Base-by-base conservation (phyloP, 2,113 vertebrate species). In the Erinaceus europaeus region DNA sequence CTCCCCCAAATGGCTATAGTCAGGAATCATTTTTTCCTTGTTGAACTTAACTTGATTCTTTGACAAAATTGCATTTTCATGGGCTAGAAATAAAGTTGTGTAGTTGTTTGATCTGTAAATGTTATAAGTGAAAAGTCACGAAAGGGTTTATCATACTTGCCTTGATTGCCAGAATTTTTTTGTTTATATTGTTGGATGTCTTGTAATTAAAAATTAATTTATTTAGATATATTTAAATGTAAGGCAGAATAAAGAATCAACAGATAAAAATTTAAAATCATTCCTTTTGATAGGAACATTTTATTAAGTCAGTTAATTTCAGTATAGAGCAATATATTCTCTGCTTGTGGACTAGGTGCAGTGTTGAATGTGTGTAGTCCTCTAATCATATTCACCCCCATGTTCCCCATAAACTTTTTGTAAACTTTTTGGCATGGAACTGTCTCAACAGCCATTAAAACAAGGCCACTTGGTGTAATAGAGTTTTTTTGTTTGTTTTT, bases 281-380 rank as follows among this genome's bases (percentile, higher is more conserved):
- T 84, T 9, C 71, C 44, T 65, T 7, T 89, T 86, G 57, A 36
- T 2, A 10, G 71, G 71, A 50, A 62, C 57, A 25, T 64, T 55
- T 38, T 62, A 50, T 65, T 91, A n/a, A 36, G 12, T 69, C 25
- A 34, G 52, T 44, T 81, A 48, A 65, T 90, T 88, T 93, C 38
- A 88, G 79, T 93, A 38, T 32, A 75, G 44, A 85, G 50, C 17
- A 55, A 13, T 78, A 29, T 61, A 72, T 76, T 85, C 53, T 15
- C 84, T 91, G 44, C 13, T 6, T 84, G 29, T 76, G 27, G 42
- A 34, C 27, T 38, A 82, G 27, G 65, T 48, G 38, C 27, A 61
- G 11, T 34, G 40, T 76, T 86, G 88, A 23, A 57, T 83, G 55
- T 18, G 5, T 14, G 21, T 79, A 80, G 67, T 83, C 80, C 86